Percentiles rank a stretch among this genome's conserved stretches.
These are phyloP conservation scores for Gallinago undulata DNA, from an alignment of 2,113 vertebrate genomes.

Conservation along the genomic window DNA sequence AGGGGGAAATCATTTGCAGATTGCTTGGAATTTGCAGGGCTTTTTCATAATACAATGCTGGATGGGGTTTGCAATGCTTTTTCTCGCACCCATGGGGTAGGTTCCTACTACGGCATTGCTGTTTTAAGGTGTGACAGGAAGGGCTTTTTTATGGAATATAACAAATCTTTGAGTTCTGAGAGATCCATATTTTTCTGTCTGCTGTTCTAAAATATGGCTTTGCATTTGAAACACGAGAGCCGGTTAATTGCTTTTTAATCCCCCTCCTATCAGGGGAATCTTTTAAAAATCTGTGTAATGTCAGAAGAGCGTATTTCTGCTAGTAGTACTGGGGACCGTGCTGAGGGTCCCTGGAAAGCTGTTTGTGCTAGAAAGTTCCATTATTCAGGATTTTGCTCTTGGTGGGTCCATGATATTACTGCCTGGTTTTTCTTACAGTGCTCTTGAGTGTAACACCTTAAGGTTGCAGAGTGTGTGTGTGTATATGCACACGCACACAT, in stretches of 20 bases:
- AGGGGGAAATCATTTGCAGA: constrained; percentile 56
- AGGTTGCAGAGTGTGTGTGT: background rate
- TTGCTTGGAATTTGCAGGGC: constrained; percentile 52
- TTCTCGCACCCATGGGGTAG: background rate
- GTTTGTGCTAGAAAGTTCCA: constrained; percentile 61
- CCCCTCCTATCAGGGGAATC: constrained; percentile 2
- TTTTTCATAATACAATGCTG: background rate
- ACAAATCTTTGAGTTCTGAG: background rate
- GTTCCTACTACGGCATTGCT: background rate
- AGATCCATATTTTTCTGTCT: background rate
- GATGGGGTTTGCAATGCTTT: background rate
- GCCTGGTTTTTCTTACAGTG: background rate
- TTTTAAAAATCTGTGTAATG: constrained; percentile 7
- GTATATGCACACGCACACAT: background rate
- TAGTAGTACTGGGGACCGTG: background rate
- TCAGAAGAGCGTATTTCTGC: constrained; percentile 11
- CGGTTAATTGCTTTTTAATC: constrained; percentile 57
- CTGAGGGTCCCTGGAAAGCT: background rate
- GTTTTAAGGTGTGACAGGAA: background rate
- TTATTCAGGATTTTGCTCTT: constrained; percentile 25
- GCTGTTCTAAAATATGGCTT: background rate
- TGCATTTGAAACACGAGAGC: constrained; percentile 10
- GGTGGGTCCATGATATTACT: background rate
- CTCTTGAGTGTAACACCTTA: background rate
- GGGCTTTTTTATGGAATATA: background rate